These are phyloP conservation scores for Hypothenemus hampei DNA, from an alignment of 1,140 invertebrate species.

Conservation along the genomic window DNA sequence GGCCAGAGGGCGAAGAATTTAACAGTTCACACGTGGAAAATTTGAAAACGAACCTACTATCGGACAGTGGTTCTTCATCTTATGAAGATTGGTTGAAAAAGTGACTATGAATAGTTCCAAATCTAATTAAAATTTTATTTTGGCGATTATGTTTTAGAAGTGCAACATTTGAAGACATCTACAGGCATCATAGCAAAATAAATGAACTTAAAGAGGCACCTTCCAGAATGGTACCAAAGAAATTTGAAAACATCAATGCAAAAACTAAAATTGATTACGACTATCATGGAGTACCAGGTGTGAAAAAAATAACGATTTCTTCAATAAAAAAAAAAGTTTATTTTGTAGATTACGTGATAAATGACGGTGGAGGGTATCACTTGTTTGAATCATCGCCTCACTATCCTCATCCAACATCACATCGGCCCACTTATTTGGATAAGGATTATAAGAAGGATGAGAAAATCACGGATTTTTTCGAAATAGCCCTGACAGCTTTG, in stretches of 20 bases:
- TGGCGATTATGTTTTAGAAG: slow-evolving; percentile 44
- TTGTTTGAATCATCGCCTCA: background rate
- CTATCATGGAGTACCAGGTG: slow-evolving; percentile 1
- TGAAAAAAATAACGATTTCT: background rate
- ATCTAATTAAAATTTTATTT: background rate
- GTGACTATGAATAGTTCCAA: slow-evolving; percentile 44
- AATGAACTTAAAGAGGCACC: background rate
- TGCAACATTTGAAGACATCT: slow-evolving; percentile 57
- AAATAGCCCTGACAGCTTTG: slow-evolving; percentile 70
- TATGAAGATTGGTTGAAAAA: slow-evolving; percentile 66
- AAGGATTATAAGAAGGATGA: slow-evolving; percentile 49
- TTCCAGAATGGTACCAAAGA: background rate
- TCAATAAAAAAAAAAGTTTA: background rate
- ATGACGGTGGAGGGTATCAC: background rate
- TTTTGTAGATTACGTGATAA: slow-evolving; percentile 7
- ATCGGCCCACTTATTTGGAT: slow-evolving; percentile 35
- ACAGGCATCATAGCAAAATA: slow-evolving; percentile 48
- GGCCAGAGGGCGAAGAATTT: slow-evolving; percentile 35
- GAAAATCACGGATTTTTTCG: slow-evolving; percentile 65
- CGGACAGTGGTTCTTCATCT: slow-evolving; percentile 59
- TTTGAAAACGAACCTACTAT: slow-evolving; percentile 52
- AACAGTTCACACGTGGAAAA: slow-evolving; percentile 9
- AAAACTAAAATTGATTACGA: slow-evolving; percentile 1
- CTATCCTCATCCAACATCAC: slow-evolving; percentile 7
- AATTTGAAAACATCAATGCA: background rate